These are phyloP conservation scores for Picus viridis DNA, from an alignment of 2,797 vertebrate species.

Conservation along the genomic window DNA sequence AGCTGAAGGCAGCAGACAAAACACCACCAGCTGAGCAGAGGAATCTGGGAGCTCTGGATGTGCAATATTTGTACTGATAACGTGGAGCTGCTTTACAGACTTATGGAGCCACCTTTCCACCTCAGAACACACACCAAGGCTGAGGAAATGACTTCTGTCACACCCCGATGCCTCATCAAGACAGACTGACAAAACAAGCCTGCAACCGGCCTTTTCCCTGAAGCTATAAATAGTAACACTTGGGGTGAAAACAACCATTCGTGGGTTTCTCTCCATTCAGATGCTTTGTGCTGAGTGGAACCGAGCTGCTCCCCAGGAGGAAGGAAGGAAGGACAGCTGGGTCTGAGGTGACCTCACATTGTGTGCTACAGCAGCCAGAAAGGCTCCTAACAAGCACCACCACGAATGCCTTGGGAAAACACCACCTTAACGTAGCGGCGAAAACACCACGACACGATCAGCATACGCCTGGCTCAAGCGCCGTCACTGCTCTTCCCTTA, in stretches of 20 bases:
- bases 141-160: background rate
- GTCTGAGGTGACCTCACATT: background rate
- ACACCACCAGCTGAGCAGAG: background rate
- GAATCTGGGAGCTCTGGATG: background rate
- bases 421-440: background rate
- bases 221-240: background rate
- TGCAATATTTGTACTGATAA: background rate
- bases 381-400: background rate
- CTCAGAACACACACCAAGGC: background rate
- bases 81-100: background rate
- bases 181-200: background rate
- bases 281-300: background rate
- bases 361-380: background rate
- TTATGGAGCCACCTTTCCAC: background rate
- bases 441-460: background rate
- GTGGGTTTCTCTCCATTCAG: background rate
- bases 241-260: background rate
- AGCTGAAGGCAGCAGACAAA: slow-evolving; percentile 31
- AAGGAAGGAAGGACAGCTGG: background rate
- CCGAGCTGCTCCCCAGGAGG: background rate
- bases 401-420: background rate
- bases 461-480: background rate
- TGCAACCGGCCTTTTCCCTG: background rate
- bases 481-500: background rate
- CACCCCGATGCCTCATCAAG: background rate